These are phyloP conservation scores for Lycocorax pyrrhopterus DNA, from an alignment of 2,113 vertebrate genomes.

Conservation along the genomic window DNA sequence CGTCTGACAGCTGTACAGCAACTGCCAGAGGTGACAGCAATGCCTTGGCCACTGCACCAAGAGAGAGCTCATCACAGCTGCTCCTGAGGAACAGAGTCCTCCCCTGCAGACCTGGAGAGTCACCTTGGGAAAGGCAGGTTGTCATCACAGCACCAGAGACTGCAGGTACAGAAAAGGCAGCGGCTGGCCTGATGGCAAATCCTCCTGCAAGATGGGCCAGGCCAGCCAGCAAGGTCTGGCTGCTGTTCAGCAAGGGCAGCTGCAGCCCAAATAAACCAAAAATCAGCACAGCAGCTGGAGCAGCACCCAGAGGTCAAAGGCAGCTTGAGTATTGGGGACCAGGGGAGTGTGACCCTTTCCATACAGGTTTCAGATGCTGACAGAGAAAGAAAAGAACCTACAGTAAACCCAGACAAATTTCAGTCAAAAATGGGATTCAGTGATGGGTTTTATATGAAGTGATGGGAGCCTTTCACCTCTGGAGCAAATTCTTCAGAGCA, in stretches of 20 bases:
- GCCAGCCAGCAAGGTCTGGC: neutral
- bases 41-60: neutral
- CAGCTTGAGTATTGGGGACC: neutral
- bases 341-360: neutral
- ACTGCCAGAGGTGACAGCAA: constrained; percentile 7
- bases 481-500: neutral
- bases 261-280: neutral
- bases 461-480: neutral
- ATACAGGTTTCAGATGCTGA: neutral
- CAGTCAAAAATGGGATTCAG: neutral
- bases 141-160: neutral
- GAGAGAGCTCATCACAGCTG: neutral
- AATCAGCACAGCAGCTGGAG: neutral
- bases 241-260: neutral
- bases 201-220: fast-evolving
- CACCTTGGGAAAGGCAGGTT: neutral
- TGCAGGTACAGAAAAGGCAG: neutral
- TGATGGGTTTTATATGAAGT: neutral
- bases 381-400: neutral
- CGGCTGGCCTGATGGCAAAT: neutral
- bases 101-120: neutral
- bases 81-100: neutral
- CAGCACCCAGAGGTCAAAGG: neutral
- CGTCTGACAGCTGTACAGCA: neutral
- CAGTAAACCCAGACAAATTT: neutral